phyloP scores from a whole-genome alignment of 2,113 vertebrate species.

The Poicephalus meyeri region DNA sequence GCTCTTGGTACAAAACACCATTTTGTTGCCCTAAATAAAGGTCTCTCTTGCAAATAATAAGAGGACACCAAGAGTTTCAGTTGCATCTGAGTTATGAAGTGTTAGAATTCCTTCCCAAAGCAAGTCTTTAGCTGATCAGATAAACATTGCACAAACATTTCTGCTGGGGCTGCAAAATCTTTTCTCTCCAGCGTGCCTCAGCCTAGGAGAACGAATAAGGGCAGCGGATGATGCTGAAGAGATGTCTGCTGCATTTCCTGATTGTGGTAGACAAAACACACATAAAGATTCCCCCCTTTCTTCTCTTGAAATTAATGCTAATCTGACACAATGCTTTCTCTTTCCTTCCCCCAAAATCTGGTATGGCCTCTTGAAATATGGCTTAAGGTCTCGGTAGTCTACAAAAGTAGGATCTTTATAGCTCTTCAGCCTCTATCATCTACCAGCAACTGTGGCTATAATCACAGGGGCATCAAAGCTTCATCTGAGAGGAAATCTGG shows the following conservation, averaged over 20 bases:
- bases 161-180: slow-evolving; percentile 57
- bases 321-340: not conserved
- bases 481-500: not conserved
- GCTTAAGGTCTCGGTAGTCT: not conserved
- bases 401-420: not conserved
- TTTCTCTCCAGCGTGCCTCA: not conserved
- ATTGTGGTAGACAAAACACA: not conserved
- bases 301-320: not conserved
- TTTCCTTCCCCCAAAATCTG: not conserved
- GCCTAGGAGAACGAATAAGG: slow-evolving; percentile 3
- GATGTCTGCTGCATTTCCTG: slow-evolving; percentile 61
- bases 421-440: not conserved
- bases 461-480: not conserved
- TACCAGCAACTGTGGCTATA: not conserved
- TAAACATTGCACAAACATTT: slow-evolving; percentile 58
- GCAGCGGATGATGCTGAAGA: slow-evolving; percentile 47
- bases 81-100: slow-evolving; percentile 58
- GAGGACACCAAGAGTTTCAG: not conserved
- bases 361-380: not conserved
- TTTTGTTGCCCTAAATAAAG: not conserved
- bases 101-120: slow-evolving; percentile 49
- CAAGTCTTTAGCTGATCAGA: slow-evolving; percentile 46
- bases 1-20: not conserved
- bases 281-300: not conserved
- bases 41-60: not conserved